Evolutionary conservation across 2,888 invertebrate genomes (phyloP).

Genomic region (Epirrhoe tristata): DNA sequence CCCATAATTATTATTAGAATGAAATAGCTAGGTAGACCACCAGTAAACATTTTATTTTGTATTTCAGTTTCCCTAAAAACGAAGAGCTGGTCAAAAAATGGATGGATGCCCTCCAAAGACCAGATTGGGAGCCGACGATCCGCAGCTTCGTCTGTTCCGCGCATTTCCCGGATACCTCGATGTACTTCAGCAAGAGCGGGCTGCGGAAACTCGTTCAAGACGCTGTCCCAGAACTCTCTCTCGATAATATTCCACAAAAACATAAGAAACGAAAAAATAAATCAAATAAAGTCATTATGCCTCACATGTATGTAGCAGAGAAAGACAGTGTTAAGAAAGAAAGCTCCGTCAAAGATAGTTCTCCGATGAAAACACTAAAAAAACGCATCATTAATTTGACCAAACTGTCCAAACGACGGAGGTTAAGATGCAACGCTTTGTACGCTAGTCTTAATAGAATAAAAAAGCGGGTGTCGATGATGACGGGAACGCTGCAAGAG

Average conservation of each 20-base stretch:
- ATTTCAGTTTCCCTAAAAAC: conserved; percentile 13
- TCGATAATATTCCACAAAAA: conserved; percentile 1
- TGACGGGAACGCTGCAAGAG: conserved; percentile 5
- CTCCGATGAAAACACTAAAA: conserved; percentile 19
- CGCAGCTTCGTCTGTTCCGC: conserved; percentile 32
- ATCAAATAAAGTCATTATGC: conserved; percentile 7
- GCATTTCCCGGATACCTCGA: conserved; percentile 25
- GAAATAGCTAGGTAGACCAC: too few species aligned
- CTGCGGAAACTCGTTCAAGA: conserved; percentile 18
- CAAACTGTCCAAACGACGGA: conserved; percentile 26
- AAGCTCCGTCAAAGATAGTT: neutral
- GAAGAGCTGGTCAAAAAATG: conserved; percentile 27
- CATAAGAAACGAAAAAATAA: conserved; percentile 11
- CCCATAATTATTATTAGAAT: too few species aligned
- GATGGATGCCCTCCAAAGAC: conserved; percentile 20
- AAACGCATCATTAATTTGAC: conserved; percentile 21
- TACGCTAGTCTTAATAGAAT: conserved; percentile 22
- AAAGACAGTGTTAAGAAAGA: neutral
- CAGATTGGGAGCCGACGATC: conserved; percentile 31
- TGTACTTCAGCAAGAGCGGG: conserved; percentile 35
- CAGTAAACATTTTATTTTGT: too few species aligned
- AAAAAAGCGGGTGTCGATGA: conserved; percentile 17
- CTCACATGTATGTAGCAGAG: neutral
- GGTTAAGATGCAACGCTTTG: conserved; percentile 28
- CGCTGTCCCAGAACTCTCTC: conserved; percentile 13